phyloP scores from a whole-genome alignment of 2,113 vertebrate species.

The Sinocyclocheilus grahami region DNA sequence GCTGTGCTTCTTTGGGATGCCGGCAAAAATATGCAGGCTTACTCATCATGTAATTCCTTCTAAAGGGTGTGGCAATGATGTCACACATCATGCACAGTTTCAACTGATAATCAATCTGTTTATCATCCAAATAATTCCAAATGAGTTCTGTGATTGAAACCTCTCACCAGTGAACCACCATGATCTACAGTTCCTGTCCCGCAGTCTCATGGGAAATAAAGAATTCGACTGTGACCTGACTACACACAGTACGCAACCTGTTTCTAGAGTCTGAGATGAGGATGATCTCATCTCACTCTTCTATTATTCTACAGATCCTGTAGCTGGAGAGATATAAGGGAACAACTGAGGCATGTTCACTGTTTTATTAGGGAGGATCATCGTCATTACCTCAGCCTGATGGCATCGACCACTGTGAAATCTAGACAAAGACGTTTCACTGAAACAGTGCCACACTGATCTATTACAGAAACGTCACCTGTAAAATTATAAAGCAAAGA shows the following conservation, averaged over 20 bases:
- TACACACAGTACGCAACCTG: slow-evolving; percentile 41
- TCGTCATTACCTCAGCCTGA: slow-evolving; percentile 24
- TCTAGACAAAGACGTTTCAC: background rate
- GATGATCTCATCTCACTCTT: slow-evolving; percentile 27
- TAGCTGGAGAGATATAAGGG: background rate
- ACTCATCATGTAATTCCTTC: background rate
- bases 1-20: background rate
- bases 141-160: background rate
- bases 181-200: slow-evolving; percentile 10
- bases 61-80: background rate
- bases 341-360: slow-evolving; percentile 3
- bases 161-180: background rate
- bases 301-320: slow-evolving; percentile 17
- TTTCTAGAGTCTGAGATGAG: slow-evolving; percentile 24
- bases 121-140: background rate
- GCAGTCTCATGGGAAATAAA: background rate
- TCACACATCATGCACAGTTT: background rate
- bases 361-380: slow-evolving; percentile 7
- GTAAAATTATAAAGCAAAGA: background rate
- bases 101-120: background rate
- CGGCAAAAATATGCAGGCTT: background rate
- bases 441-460: background rate
- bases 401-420: background rate
- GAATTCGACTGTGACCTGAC: background rate
- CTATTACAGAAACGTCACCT: background rate